These are phyloP conservation scores for Gasterosteus nipponicus DNA, from an alignment of 2,113 vertebrate species.

Conservation along the genomic window DNA sequence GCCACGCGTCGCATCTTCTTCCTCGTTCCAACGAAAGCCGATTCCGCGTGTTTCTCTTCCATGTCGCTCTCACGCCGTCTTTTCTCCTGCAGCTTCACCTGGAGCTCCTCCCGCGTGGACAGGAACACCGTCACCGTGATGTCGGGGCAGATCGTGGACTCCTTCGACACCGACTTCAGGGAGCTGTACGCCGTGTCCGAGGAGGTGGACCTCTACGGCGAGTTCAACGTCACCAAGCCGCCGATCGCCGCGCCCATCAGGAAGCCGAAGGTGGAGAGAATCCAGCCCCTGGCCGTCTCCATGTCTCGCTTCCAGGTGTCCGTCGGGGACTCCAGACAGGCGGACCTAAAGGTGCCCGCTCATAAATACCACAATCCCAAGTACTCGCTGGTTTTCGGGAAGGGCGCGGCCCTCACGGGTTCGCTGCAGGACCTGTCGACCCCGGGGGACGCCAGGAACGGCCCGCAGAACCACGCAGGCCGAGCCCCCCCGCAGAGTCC, in stretches of 20 bases:
- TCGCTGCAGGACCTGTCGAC: conserved; percentile 78
- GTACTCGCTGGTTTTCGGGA: conserved; percentile 89
- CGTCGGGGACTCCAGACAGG: conserved; percentile 59
- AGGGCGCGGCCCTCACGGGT: conserved; percentile 63
- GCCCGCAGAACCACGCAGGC: conserved; percentile 37
- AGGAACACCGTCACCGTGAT: conserved; percentile 91
- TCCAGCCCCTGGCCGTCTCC: conserved; percentile 56
- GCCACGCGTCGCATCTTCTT: no score
- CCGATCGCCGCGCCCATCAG: conserved; percentile 61
- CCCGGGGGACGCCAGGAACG: conserved; percentile 46
- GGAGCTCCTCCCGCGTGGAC: conserved; percentile 91
- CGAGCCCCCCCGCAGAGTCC: conserved; percentile 11
- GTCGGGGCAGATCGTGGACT: conserved; percentile 89
- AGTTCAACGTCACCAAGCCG: conserved; percentile 82
- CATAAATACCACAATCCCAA: conserved; percentile 96
- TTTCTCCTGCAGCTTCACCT: conserved; percentile 87
- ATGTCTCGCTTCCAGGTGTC: conserved; percentile 79
- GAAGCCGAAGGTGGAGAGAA: conserved; percentile 64
- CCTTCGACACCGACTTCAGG: conserved; percentile 92
- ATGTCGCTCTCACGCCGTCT: not conserved
- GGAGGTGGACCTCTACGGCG: conserved; percentile 87
- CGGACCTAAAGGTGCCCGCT: conserved; percentile 84
- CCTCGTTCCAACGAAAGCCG: no score
- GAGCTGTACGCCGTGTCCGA: conserved; percentile 93
- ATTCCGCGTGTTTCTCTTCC: no score